Evolutionary conservation across 2,113 vertebrate genomes (phyloP).

Genomic region (Brachyhypopomus gauderio): DNA sequence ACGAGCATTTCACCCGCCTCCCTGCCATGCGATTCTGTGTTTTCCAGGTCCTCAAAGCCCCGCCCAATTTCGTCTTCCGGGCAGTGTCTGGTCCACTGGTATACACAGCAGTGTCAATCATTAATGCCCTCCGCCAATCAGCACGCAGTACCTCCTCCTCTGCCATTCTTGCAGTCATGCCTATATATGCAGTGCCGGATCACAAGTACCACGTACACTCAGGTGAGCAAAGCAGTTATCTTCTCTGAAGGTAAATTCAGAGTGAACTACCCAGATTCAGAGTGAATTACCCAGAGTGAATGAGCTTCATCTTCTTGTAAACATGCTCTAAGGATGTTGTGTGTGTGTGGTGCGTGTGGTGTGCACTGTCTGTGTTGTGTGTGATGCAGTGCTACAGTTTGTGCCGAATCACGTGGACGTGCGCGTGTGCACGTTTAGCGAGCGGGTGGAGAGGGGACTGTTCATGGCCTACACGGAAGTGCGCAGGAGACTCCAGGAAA

Average conservation of each 20-base stretch:
- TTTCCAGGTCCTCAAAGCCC: constrained; percentile 84
- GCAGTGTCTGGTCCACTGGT: constrained; percentile 88
- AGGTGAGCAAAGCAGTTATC: constrained; percentile 66
- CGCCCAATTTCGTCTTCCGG: constrained; percentile 86
- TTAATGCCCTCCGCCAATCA: constrained; percentile 82
- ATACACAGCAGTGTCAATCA: constrained; percentile 88
- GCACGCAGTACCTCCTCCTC: constrained; percentile 70
- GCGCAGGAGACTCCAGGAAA: constrained; percentile 74
- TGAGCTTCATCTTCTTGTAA: neutral
- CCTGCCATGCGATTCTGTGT: neutral
- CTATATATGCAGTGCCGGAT: constrained; percentile 80
- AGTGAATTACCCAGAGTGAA: neutral
- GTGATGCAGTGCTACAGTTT: constrained; percentile 87
- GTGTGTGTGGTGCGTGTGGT: neutral
- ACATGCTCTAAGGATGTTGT: neutral
- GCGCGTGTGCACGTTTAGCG: constrained; percentile 89
- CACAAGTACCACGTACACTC: constrained; percentile 86
- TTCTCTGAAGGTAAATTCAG: too few species aligned
- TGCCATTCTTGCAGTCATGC: constrained; percentile 76
- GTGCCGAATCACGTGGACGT: constrained; percentile 86
- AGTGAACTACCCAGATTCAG: too few species aligned
- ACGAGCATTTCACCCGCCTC: neutral
- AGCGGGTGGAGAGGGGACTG: constrained; percentile 86
- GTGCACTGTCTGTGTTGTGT: neutral
- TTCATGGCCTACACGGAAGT: constrained; percentile 81